Conservation (phyloP, 2,797 vertebrate genomes). For the Danio jaintianensis region DNA sequence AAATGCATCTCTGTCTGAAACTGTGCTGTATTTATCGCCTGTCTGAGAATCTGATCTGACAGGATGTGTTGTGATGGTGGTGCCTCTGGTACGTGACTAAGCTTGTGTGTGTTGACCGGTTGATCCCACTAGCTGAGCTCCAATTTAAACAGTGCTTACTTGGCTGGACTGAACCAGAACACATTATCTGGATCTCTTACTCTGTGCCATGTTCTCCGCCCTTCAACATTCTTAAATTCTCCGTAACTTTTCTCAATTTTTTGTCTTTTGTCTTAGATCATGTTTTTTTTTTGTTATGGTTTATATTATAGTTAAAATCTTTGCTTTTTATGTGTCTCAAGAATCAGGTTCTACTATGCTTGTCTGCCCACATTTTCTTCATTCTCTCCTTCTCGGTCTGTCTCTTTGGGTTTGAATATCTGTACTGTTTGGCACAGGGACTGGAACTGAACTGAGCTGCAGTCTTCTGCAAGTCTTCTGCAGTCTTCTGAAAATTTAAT, state of each 20-base stretch:
- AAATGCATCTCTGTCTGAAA: background rate
- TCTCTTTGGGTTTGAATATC: background rate
- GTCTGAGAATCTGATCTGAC: slow-evolving; percentile 1
- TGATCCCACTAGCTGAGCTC: slow-evolving; percentile 3
- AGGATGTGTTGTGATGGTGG: background rate
- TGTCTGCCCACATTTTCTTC: background rate
- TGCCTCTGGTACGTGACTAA: background rate
- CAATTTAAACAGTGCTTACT: slow-evolving; percentile 21
- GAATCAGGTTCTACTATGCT: background rate
- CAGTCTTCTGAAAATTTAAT: background rate
- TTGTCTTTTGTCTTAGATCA: background rate
- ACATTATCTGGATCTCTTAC: background rate
- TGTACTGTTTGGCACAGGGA: background rate
- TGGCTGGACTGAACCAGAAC: slow-evolving; percentile 26
- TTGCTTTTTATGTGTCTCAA: slow-evolving; percentile 10
- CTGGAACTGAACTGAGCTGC: background rate
- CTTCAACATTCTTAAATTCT: background rate
- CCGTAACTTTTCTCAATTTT: background rate
- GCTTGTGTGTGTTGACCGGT: slow-evolving; percentile 14
- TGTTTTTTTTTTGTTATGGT: background rate
- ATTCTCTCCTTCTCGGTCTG: slow-evolving; percentile 1
- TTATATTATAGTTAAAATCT: slow-evolving; percentile 13
- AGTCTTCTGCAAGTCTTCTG: background rate
- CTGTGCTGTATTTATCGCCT: slow-evolving; percentile 8
- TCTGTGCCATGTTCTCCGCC: background rate